Base-by-base conservation (phyloP, 2,797 vertebrate genomes). In the Amazona finschi region DNA sequence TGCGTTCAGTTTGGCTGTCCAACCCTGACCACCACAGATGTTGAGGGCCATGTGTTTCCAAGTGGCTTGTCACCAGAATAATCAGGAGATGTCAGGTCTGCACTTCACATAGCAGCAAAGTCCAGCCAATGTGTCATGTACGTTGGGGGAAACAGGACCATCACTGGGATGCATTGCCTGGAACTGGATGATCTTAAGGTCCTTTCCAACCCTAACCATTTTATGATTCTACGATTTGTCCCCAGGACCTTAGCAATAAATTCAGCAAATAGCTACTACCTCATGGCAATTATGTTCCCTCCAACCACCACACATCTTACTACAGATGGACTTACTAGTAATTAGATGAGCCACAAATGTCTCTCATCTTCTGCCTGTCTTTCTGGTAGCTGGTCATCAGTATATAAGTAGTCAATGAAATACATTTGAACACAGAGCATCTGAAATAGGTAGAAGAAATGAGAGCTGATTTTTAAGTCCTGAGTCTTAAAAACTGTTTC, bases 21-120 rank as follows among this genome's bases (percentile, higher is more conserved):
- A 47, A 4, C 41, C 2, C 21, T 14, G 62, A 49, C 25, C 81
- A 67, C 33, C 57, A 36, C 47, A 43, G 28, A 15, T 5, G 7
- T 9, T 0, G 1, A 55, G 30, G 21, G n/a, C 64, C 38, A 6
- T 3, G 0, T n/a, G 25, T 53, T 60, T 53, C 65, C 66, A 67
- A 41, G 38, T 33, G 19, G 28, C 21, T 60, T 8, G 5, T n/a
- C 19, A 8, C 33, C 64, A 75, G 71, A 49, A 89, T 9, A 0
- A 49, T 28, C 31, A 69, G 65, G 47, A 49, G 53, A 18, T 19
- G 13, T 52, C 55, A 83, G 21, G 33, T 10, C 55, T 62, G 46
- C 4, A 0, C 21, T 43, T n/a, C 24, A 30, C 55, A 33, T 27
- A 65, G 41, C 62, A 69, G 30, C n/a, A 0, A 82, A 79, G 31